Evolutionary conservation across 2,888 invertebrate genomes (phyloP).

Genomic region (Alviniconcha strummeri): DNA sequence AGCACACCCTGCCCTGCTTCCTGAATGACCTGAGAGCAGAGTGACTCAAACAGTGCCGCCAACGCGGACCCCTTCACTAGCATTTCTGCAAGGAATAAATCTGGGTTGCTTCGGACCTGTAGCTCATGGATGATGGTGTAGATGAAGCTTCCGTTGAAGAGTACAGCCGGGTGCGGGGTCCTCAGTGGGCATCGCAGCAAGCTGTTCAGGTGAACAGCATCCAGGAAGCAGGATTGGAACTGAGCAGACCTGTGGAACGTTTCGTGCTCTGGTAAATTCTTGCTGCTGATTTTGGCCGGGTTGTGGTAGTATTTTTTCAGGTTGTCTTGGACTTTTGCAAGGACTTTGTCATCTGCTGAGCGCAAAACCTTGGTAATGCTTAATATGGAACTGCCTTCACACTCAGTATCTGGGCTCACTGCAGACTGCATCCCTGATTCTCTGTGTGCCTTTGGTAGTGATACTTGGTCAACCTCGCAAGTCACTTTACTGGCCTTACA

Average conservation of each 20-base stretch:
- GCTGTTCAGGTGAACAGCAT: slow-evolving; percentile 63
- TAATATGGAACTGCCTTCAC: background rate
- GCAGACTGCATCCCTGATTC: too few species aligned
- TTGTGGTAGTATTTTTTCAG: slow-evolving; percentile 48
- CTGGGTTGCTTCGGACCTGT: slow-evolving; percentile 48
- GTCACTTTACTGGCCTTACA: too few species aligned
- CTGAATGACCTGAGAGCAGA: slow-evolving; percentile 16
- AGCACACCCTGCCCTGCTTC: slow-evolving; percentile 6
- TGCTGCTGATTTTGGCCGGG: slow-evolving; percentile 43
- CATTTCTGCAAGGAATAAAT: slow-evolving; percentile 53
- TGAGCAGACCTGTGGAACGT: slow-evolving; percentile 68
- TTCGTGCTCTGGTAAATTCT: slow-evolving; percentile 46
- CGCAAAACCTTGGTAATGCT: slow-evolving; percentile 25
- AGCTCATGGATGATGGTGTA: slow-evolving; percentile 64
- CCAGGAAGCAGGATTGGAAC: slow-evolving; percentile 67
- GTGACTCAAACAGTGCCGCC: slow-evolving; percentile 20
- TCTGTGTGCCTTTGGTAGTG: too few species aligned
- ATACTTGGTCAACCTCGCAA: too few species aligned
- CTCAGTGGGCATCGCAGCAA: slow-evolving; percentile 59
- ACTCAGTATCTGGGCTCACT: too few species aligned
- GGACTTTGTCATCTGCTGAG: background rate
- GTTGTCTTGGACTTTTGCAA: slow-evolving; percentile 35
- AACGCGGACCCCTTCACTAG: slow-evolving; percentile 50
- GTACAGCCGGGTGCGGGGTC: slow-evolving; percentile 44
- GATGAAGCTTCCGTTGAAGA: slow-evolving; percentile 66